Conservation (phyloP, 2,797 vertebrate species). For the Danio kyathit region DNA sequence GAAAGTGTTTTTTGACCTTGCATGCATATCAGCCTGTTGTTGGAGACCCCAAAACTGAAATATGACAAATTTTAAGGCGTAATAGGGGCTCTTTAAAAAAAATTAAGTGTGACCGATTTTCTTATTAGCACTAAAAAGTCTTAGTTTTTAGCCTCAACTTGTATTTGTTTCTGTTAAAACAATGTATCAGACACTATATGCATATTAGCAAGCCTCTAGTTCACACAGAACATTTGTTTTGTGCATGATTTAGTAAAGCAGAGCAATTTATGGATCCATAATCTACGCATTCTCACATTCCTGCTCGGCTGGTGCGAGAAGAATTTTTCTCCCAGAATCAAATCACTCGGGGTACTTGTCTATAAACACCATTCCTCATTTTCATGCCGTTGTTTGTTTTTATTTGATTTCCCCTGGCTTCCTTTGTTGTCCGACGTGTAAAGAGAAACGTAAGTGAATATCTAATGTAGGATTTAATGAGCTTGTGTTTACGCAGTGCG, state of each 20-base stretch:
- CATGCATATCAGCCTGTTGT: too few relatives aligned
- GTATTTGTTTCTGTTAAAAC: not conserved
- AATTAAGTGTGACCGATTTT: too few relatives aligned
- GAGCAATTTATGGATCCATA: slow-evolving; percentile 47
- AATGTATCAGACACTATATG: slow-evolving; percentile 11
- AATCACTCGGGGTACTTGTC: slow-evolving; percentile 46
- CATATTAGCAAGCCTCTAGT: slow-evolving; percentile 9
- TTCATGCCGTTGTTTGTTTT: slow-evolving; percentile 26
- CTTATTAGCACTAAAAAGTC: too few relatives aligned
- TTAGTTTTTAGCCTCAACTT: too few relatives aligned
- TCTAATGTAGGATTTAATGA: slow-evolving; percentile 14
- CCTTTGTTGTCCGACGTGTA: slow-evolving; percentile 26
- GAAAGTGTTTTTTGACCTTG: too few relatives aligned
- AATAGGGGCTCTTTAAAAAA: too few relatives aligned
- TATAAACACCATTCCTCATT: slow-evolving; percentile 55
- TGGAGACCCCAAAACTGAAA: too few relatives aligned
- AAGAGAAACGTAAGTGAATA: slow-evolving; percentile 34
- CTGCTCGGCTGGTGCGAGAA: slow-evolving; percentile 39
- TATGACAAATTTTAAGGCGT: too few relatives aligned
- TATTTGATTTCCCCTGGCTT: slow-evolving; percentile 38
- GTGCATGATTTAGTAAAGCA: slow-evolving; percentile 37
- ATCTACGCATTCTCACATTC: slow-evolving; percentile 48
- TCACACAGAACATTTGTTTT: slow-evolving; percentile 27
- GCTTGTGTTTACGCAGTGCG: not conserved
- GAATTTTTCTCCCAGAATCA: slow-evolving; percentile 37